Conservation (phyloP, 2,113 vertebrate species). For the Mormoops blainvillei region DNA sequence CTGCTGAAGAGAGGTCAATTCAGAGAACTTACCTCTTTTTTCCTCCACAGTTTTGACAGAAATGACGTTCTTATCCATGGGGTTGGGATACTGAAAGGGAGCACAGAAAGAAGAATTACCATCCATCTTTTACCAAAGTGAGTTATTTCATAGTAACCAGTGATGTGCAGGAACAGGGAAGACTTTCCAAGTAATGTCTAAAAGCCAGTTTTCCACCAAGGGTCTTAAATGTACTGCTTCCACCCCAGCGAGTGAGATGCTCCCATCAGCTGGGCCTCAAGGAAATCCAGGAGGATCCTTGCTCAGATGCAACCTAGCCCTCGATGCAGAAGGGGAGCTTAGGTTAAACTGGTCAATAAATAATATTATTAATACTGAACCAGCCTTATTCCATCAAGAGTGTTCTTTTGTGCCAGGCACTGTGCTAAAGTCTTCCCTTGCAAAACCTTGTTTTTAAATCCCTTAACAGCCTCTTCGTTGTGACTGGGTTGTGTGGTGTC, state of each 20-base stretch:
- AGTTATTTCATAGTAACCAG: neutral
- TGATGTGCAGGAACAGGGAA: neutral
- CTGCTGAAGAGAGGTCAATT: neutral
- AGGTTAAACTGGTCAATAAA: neutral
- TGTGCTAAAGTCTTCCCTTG: neutral
- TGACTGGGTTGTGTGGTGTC: neutral
- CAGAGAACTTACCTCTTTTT: conserved; percentile 75
- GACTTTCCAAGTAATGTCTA: conserved; percentile 7
- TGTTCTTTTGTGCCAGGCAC: neutral
- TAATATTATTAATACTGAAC: neutral
- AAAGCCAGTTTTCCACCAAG: neutral
- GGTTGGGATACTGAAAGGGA: conserved; percentile 79
- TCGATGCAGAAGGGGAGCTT: neutral
- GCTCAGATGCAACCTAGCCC: neutral
- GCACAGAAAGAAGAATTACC: conserved; percentile 25
- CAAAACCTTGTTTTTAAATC: neutral
- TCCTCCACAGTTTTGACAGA: conserved; percentile 79
- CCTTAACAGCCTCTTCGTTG: neutral
- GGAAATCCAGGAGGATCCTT: neutral
- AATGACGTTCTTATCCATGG: conserved; percentile 78
- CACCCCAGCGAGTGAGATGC: neutral
- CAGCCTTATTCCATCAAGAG: neutral
- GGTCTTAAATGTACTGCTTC: neutral
- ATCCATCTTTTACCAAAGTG: neutral
- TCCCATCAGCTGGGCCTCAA: neutral